Evolutionary conservation across 2,113 vertebrate species (phyloP), one percentile per base, ranked within the genome.

Genomic region (Bombycilla garrulus): DNA sequence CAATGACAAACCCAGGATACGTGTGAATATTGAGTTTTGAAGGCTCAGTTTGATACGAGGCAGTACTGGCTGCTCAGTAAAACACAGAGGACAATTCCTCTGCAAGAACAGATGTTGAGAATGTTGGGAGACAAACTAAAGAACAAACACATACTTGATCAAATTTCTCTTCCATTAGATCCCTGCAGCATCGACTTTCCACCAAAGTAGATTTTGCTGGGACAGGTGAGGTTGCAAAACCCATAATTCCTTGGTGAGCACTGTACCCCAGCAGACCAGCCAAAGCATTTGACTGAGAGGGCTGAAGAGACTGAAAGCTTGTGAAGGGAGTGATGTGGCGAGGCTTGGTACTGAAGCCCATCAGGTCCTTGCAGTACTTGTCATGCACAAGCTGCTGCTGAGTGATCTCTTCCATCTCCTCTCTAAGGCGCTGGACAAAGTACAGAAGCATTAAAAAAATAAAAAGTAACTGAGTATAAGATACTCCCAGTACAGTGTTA

Each of bases 331-430:
- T 99, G 92, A 99, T 99, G 96, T 99, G 99, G 20, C 99, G 99
- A 20, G 99, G 99, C 70, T 99, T 99, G 22, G 99, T 97, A 70
- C 99, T 98, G 24, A 99, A 99, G 78, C 99, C 99, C 99, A 99
- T 98, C 88, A 99, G 95, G 83, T 99, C 99, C 93, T 99, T 99
- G 98, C 99, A 99, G 98, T 99, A 99, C 85, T 99, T 99, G 97
- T 99, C 99, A 3, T 99, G 99, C 10, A 99, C 99, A 92, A 99
- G 97, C 97, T 99, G 99, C 97, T 99, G 99, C 97, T 99, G 99
- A 3, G 99, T 99, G 95, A 99, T 99, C 89, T 99, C 99, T 86
- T 99, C 99, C 99, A 99, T 99, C 91, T 99, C 99, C 95, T 99
- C 99, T 51, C 99, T 98, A 96, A 99, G 98, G 66, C 99, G 99